These are phyloP conservation scores for Eilema caniola DNA, from an alignment of 2,888 invertebrate genomes.

Conservation along the genomic window DNA sequence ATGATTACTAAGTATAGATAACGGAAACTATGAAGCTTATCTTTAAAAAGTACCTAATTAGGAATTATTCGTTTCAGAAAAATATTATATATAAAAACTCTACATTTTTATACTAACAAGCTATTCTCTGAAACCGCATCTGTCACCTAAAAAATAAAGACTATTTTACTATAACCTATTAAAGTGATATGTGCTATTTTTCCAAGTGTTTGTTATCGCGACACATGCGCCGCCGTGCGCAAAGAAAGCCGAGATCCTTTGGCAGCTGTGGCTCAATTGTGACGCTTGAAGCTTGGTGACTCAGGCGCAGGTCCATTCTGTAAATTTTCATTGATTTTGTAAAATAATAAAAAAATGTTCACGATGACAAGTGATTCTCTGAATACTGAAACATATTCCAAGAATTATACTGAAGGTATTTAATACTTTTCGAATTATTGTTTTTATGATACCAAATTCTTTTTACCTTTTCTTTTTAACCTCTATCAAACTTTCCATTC, in stretches of 20 bases:
- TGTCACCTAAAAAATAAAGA: slow-evolving; percentile 14
- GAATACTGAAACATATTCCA: too few species aligned
- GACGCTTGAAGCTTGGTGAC: slow-evolving; percentile 69
- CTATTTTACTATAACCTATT: slow-evolving; percentile 26
- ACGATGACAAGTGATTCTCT: too few species aligned
- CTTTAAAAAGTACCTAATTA: background rate
- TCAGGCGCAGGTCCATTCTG: slow-evolving; percentile 60
- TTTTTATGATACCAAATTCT: too few species aligned
- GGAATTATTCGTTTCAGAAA: slow-evolving; percentile 19
- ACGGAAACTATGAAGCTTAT: background rate
- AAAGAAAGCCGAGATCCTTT: slow-evolving; percentile 84
- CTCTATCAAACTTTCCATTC: too few species aligned
- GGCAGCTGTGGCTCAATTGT: slow-evolving; percentile 80
- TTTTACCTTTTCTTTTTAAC: too few species aligned
- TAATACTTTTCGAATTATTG: too few species aligned
- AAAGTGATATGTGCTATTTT: slow-evolving; percentile 63
- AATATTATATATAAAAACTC: slow-evolving; percentile 27
- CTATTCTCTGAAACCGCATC: background rate
- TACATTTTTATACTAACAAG: slow-evolving; percentile 14
- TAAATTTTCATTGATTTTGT: slow-evolving; percentile 18
- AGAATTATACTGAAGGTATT: too few species aligned
- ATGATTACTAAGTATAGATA: background rate
- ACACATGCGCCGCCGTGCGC: slow-evolving; percentile 83
- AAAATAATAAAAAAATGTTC: background rate
- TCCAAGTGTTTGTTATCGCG: slow-evolving; percentile 46